These are phyloP conservation scores for Hedya salicella DNA, from an alignment of 2,888 invertebrate genomes.

Conservation along the genomic window DNA sequence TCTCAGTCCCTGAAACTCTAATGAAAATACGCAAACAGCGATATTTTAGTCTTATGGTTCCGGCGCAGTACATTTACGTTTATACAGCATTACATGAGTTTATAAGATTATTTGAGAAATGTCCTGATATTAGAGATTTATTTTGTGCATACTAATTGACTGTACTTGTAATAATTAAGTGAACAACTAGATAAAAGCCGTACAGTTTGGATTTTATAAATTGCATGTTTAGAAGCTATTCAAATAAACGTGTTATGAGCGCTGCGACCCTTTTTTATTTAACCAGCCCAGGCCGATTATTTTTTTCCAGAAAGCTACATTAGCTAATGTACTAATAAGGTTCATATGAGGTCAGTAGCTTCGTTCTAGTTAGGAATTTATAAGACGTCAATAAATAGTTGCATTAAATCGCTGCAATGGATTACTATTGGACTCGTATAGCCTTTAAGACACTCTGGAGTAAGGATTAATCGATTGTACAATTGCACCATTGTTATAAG, in stretches of 20 bases:
- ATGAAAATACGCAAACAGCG: slow-evolving; percentile 35
- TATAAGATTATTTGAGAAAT: neutral
- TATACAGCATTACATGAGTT: slow-evolving; percentile 26
- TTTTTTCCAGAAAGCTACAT: neutral
- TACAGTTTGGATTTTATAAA: neutral
- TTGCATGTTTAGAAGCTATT: neutral
- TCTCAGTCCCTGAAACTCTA: slow-evolving; percentile 29
- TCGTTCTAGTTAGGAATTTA: neutral
- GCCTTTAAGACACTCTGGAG: slow-evolving; percentile 13
- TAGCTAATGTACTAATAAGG: neutral
- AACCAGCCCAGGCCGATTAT: neutral
- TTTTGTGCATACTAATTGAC: neutral
- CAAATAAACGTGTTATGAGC: neutral
- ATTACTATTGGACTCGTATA: slow-evolving; percentile 32
- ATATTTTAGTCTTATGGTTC: slow-evolving; percentile 25
- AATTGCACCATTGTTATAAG: slow-evolving; percentile 22
- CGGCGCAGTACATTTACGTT: slow-evolving; percentile 33
- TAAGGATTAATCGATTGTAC: slow-evolving; percentile 6
- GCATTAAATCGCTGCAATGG: slow-evolving; percentile 29
- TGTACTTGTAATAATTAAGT: neutral
- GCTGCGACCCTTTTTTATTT: neutral
- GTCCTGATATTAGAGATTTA: slow-evolving; percentile 1
- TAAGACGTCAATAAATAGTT: neutral
- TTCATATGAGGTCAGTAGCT: neutral
- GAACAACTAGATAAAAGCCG: neutral